Evolutionary conservation across 2,113 vertebrate genomes (phyloP).

Genomic region (Cariama cristata): DNA sequence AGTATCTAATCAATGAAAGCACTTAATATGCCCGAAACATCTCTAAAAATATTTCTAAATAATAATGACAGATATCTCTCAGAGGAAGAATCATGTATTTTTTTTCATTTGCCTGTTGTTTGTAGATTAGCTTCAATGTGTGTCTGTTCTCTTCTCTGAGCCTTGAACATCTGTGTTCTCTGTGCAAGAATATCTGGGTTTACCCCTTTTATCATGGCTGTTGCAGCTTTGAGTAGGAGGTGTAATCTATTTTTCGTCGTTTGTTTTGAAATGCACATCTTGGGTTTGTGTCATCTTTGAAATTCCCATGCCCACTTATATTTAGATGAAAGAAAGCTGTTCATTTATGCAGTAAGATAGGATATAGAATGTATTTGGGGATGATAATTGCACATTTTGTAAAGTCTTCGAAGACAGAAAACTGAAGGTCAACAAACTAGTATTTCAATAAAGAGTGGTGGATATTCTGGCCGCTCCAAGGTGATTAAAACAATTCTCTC

Average conservation of each 20-base stretch:
- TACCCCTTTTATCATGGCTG: constrained; percentile 19
- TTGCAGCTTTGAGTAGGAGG: constrained; percentile 58
- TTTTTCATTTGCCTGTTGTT: not conserved
- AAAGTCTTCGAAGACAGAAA: not conserved
- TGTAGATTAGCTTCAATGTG: not conserved
- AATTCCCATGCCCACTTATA: constrained; percentile 42
- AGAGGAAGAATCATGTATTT: not conserved
- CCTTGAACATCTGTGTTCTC: constrained; percentile 2
- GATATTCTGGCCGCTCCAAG: not conserved
- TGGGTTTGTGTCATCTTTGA: constrained; percentile 44
- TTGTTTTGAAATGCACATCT: constrained; percentile 62
- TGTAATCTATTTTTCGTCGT: constrained; percentile 43
- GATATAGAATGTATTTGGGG: not conserved
- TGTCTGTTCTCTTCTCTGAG: not conserved
- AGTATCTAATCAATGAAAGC: not conserved
- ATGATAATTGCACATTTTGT: not conserved
- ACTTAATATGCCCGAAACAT: not conserved
- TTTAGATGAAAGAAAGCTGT: constrained; percentile 20
- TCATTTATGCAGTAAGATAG: constrained; percentile 1
- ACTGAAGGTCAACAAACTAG: not conserved
- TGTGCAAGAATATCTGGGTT: not conserved
- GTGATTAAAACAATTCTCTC: not conserved
- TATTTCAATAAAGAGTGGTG: not conserved
- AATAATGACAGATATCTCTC: not conserved
- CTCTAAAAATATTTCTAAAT: not conserved